Base-by-base conservation (phyloP, 2,113 vertebrate species). In the Lagopus muta region DNA sequence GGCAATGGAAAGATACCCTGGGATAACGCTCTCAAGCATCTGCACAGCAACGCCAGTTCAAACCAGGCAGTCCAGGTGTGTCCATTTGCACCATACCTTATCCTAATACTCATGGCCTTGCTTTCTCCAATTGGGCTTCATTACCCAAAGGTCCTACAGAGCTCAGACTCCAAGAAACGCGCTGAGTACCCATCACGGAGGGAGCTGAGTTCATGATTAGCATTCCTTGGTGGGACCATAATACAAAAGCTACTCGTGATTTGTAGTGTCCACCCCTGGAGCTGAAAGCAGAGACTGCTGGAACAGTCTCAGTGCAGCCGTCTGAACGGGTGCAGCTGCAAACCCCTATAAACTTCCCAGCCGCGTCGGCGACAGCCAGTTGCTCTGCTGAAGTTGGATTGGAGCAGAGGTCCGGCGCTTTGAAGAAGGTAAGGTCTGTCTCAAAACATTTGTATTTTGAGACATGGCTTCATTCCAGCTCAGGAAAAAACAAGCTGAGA, bases 131-230 rank as follows among this genome's bases (percentile, higher is more conserved):
- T 28, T 4, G 8, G n/a, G 34, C 1, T 38, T 13, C 13, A 14
- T 50, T 17, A 45, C 32, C 64, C 60, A 40, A 22, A 82, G 38
- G 24, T 82, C 64, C 62, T 6, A 61, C 10, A 12, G 38, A 14
- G 2, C 11, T 6, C 3, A 0, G 13, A 60, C 25, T 34, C 42
- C 2, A 0, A 77, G 22, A 65, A 11, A n/a, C 3, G 5, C 0
- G 7, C 6, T 50, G 52, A 19, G 14, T 43, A n/a, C 13, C 40
- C 82, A 58, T 21, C 69, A 8, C 19, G 2, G 20, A 52, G 72
- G 80, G 65, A 73, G 48, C 5, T 0, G 22, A 67, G 74, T 32
- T 67, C 82, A 34, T 0, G 2, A 60, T 34, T 50, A 55, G 38
- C 60, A 55, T 84, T 58, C 79, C 79, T 90, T 40, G 70, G 40